phyloP scores from a whole-genome alignment of 1,140 invertebrate species.

The Xylocopa sonorina region DNA sequence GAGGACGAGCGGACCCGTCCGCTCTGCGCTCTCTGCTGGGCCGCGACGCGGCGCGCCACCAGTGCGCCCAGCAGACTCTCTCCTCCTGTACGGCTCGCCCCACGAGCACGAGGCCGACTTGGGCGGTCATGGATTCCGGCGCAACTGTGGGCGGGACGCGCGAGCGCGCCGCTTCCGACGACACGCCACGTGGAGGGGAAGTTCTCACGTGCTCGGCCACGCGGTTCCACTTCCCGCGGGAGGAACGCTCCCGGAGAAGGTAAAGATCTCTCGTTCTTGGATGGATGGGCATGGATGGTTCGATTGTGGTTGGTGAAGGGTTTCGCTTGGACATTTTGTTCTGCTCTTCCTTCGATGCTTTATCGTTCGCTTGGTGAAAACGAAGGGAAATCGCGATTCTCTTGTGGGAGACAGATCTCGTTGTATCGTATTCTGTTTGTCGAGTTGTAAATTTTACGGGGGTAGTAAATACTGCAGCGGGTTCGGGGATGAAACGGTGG shows the following conservation, averaged over 20 bases:
- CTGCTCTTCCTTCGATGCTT: too few relatives aligned
- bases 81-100: constrained; percentile 36
- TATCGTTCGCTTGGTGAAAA: too few relatives aligned
- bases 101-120: constrained; percentile 59
- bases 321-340: too few relatives aligned
- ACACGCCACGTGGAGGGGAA: constrained; percentile 61
- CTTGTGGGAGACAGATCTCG: too few relatives aligned
- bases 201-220: constrained; percentile 79
- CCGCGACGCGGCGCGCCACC: constrained; percentile 70
- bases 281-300: neutral
- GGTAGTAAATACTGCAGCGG: constrained; percentile 37
- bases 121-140: constrained; percentile 68
- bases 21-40: too few relatives aligned
- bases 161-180: constrained; percentile 60
- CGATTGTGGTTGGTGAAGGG: neutral
- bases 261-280: constrained; percentile 11
- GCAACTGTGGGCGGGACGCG: constrained; percentile 74
- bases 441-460: constrained; percentile 20
- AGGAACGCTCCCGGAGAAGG: constrained; percentile 32
- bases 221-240: constrained; percentile 64
- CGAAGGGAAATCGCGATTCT: too few relatives aligned
- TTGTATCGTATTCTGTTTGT: too few relatives aligned
- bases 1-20: constrained; percentile 40
- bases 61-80: constrained; percentile 73
- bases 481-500: constrained; percentile 26